These are phyloP conservation scores for Tetraneura akinire DNA, from an alignment of 1,140 invertebrate species.

Conservation along the genomic window DNA sequence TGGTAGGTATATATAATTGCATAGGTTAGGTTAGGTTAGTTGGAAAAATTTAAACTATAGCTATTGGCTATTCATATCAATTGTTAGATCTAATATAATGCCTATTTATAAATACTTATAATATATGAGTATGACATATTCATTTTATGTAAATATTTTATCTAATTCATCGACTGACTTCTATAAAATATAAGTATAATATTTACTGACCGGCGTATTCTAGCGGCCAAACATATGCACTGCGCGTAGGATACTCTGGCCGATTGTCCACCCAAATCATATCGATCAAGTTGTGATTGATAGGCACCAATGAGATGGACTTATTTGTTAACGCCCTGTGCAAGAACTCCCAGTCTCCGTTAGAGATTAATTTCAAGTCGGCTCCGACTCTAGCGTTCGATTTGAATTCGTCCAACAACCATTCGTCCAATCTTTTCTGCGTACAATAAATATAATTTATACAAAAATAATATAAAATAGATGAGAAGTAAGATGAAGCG, in stretches of 20 bases:
- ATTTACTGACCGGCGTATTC: constrained; percentile 53
- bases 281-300: constrained; percentile 79
- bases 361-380: constrained; percentile 75
- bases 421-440: constrained; percentile 57
- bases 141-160: too few species aligned
- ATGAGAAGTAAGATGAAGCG: too few species aligned
- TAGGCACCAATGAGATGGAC: constrained; percentile 64
- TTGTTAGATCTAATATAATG: too few species aligned
- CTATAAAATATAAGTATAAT: not conserved
- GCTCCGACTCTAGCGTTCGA: constrained; percentile 72
- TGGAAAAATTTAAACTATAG: too few species aligned
- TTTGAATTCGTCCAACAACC: constrained; percentile 67
- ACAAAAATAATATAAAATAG: too few species aligned
- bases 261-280: constrained; percentile 65
- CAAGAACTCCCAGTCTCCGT: constrained; percentile 67
- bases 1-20: too few species aligned
- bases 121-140: too few species aligned
- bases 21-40: too few species aligned
- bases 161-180: too few species aligned
- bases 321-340: constrained; percentile 63
- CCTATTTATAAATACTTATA: too few species aligned
- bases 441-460: not conserved
- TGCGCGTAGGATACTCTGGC: constrained; percentile 52
- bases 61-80: too few species aligned
- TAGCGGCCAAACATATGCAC: constrained; percentile 52